phyloP scores from a whole-genome alignment of 2,113 vertebrate genomes.

The Rissa tridactyla region DNA sequence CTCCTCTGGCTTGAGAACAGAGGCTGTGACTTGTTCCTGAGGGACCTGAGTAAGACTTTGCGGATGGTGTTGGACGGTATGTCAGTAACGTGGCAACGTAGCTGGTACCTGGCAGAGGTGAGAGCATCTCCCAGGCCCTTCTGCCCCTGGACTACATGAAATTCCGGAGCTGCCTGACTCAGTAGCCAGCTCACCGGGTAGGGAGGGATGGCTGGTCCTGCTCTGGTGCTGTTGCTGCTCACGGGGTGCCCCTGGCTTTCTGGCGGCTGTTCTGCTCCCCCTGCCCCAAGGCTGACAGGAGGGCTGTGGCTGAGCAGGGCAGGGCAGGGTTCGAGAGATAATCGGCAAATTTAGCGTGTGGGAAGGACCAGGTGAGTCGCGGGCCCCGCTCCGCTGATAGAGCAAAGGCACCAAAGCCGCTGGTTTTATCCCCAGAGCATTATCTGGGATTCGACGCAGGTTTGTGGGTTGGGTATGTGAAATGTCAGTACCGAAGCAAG shows the following conservation, averaged over 20 bases:
- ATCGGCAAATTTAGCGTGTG: accelerated
- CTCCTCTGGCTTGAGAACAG: not conserved
- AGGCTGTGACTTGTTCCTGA: not conserved
- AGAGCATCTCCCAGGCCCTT: not conserved
- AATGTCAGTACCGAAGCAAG: not conserved
- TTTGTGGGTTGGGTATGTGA: not conserved
- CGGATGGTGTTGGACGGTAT: accelerated
- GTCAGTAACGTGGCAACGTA: accelerated
- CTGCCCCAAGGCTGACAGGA: not conserved
- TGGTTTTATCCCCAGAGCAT: not conserved
- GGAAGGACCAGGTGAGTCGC: not conserved
- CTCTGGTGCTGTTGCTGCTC: not conserved
- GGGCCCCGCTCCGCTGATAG: not conserved
- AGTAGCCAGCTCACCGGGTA: accelerated
- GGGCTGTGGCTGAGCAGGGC: not conserved
- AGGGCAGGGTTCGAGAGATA: not conserved
- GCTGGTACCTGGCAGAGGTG: not conserved
- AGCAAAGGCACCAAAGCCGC: not conserved
- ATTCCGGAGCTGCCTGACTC: not conserved
- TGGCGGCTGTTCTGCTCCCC: not conserved
- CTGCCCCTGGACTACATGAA: accelerated
- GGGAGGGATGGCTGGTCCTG: not conserved
- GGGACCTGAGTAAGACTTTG: not conserved
- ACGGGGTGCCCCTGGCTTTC: not conserved
- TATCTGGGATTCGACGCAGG: not conserved